These are phyloP conservation scores for Lycocorax pyrrhopterus DNA, from an alignment of 2,113 vertebrate genomes.

Conservation along the genomic window DNA sequence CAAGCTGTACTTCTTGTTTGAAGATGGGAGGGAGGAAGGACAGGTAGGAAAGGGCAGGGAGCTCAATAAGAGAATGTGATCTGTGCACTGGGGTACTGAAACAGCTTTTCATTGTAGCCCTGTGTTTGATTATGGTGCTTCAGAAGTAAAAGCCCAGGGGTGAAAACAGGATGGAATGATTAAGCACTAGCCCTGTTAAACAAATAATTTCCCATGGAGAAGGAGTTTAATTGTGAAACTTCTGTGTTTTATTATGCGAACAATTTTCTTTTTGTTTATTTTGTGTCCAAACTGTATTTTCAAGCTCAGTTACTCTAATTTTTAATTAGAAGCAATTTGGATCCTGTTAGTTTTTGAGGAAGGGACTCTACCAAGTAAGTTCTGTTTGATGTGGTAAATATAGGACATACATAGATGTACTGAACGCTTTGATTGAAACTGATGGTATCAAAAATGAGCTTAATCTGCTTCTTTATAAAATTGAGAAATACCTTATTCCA, in stretches of 20 bases:
- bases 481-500: background rate
- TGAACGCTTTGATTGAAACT: background rate
- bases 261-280: background rate
- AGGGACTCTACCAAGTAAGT: background rate
- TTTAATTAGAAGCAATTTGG: background rate
- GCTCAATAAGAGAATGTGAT: constrained; percentile 27
- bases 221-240: background rate
- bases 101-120: background rate
- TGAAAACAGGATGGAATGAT: background rate
- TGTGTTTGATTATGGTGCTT: background rate
- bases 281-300: background rate
- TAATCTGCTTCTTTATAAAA: background rate
- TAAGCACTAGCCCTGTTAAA: background rate
- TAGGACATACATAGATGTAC: accelerated
- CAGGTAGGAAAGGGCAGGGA: constrained; percentile 38
- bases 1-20: constrained; percentile 40
- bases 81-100: background rate
- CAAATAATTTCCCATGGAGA: background rate
- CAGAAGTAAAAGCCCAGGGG: background rate
- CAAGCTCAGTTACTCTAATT: background rate
- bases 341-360: background rate
- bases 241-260: background rate
- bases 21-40: constrained; percentile 5
- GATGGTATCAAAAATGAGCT: background rate
- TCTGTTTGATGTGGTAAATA: background rate